Base-by-base conservation (phyloP, 2,888 invertebrate genomes). In the Bugula neritina region DNA sequence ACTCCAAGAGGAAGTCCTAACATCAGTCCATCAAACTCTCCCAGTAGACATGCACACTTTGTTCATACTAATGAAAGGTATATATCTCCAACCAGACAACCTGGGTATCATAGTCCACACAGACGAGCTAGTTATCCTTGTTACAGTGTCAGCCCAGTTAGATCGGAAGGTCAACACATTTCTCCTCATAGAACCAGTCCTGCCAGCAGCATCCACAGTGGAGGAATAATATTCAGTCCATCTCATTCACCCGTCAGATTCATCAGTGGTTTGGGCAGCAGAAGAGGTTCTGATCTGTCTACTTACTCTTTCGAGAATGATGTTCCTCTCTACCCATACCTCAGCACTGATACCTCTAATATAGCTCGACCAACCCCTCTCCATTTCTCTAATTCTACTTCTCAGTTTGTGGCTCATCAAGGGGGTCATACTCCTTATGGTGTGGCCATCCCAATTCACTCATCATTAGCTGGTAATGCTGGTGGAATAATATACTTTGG, bases 211-310 rank as follows among this genome's bases (percentile, higher is more conserved):
- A 31, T 63, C 3, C 31, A 63, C 34, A 63, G 27, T 31, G 63
- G 31, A 17, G 43, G 43, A 17, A 10, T 43, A 43, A 17, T 43
- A 10, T 10, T 43, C 63, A 63, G 63, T n/a, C 63, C 63, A 25
- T 63, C 63, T n/a, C 63, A 63, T 34, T 63, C 63, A 29, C 63
- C 63, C 2, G 21, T 27, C 29, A 63, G 63, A 34, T 63, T 63
- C 34, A 25, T 63, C 31, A 31, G 25, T 29, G 27, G 25, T 10
- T 31, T 27, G 27, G 63, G 27, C 2, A 31, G 63, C 31, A 27
- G 63, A 63, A 27, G 63, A 63, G 34, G 13, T 1, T 63, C 63
- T 31, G 63, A 63, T n/a, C 5, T 63, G 31, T 63, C 63, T 10
- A 63, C 21, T 63, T 63, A 63, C 34, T 63, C 63, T 3, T 21